Evolutionary conservation across 2,888 invertebrate genomes (phyloP).

Genomic region (Margaritifera margaritifera): DNA sequence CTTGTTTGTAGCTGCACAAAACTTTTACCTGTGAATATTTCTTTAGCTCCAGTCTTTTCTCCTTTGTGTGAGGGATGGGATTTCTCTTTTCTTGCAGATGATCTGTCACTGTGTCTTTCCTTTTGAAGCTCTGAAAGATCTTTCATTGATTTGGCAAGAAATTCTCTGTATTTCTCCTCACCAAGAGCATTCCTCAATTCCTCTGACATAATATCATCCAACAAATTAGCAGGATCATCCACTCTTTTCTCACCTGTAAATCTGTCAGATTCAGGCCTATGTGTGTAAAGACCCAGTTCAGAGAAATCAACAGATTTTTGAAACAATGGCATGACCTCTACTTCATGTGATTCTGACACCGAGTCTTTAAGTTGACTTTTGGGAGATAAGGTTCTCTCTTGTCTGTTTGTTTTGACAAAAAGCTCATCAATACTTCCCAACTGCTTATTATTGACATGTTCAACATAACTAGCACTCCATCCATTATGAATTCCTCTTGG

Average conservation of each 20-base stretch:
- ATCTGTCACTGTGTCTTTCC: slow-evolving; percentile 17
- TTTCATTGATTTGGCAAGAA: slow-evolving; percentile 46
- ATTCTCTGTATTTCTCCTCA: slow-evolving; percentile 53
- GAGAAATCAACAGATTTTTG: slow-evolving; percentile 33
- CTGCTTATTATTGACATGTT: slow-evolving; percentile 13
- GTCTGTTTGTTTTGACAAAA: slow-evolving; percentile 21
- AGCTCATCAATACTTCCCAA: slow-evolving; percentile 31
- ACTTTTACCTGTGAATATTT: background rate
- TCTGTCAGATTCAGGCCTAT: slow-evolving; percentile 49
- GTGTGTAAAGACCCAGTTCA: slow-evolving; percentile 57
- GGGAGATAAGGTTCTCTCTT: background rate
- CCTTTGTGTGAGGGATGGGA: slow-evolving; percentile 15
- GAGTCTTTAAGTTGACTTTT: background rate
- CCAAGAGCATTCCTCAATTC: slow-evolving; percentile 42
- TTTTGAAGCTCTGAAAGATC: slow-evolving; percentile 50
- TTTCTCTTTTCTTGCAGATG: slow-evolving; percentile 25
- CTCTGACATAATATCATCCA: slow-evolving; percentile 39
- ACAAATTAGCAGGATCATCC: slow-evolving; percentile 28
- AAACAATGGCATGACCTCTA: slow-evolving; percentile 25
- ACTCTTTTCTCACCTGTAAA: slow-evolving; percentile 12
- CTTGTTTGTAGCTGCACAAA: too few species aligned
- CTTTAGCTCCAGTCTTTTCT: background rate
- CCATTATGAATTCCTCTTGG: too few species aligned
- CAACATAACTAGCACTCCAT: slow-evolving; percentile 1
- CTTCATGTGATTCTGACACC: background rate